Conservation (phyloP, 2,113 vertebrate genomes). For the Crotalus horridus region DNA sequence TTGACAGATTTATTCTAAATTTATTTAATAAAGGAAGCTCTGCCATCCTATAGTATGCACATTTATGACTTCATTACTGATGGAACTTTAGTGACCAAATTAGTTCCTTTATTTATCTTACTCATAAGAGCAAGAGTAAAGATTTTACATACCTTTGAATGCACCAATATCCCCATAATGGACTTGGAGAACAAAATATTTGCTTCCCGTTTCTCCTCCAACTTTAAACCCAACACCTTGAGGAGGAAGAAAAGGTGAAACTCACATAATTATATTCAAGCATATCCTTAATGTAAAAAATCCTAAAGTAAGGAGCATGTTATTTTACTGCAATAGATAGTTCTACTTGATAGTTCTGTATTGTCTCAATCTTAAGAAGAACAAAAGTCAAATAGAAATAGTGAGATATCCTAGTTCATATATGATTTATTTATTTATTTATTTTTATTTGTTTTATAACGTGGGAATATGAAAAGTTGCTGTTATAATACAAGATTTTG, state of each 20-base stretch:
- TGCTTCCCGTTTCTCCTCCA: constrained; percentile 80
- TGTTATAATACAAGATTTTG: background rate
- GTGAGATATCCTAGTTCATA: background rate
- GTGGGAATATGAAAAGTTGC: constrained; percentile 1
- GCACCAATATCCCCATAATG: constrained; percentile 89
- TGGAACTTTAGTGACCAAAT: background rate
- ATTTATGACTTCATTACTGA: background rate
- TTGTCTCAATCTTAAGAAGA: background rate
- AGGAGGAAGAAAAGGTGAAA: constrained; percentile 22
- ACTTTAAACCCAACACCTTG: constrained; percentile 95
- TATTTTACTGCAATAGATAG: background rate
- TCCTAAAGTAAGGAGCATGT: background rate
- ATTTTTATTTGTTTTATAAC: background rate
- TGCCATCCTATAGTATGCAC: background rate
- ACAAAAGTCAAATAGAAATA: background rate
- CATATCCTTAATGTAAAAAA: background rate
- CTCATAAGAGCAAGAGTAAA: background rate
- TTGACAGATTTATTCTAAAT: background rate
- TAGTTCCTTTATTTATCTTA: background rate
- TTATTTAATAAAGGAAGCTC: background rate
- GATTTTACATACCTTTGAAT: constrained; percentile 86
- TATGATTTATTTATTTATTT: background rate
- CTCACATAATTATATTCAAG: constrained; percentile 34
- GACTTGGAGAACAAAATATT: constrained; percentile 93
- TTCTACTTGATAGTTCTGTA: background rate